phyloP scores from a whole-genome alignment of 2,888 invertebrate genomes.

The Campoplex nolae region DNA sequence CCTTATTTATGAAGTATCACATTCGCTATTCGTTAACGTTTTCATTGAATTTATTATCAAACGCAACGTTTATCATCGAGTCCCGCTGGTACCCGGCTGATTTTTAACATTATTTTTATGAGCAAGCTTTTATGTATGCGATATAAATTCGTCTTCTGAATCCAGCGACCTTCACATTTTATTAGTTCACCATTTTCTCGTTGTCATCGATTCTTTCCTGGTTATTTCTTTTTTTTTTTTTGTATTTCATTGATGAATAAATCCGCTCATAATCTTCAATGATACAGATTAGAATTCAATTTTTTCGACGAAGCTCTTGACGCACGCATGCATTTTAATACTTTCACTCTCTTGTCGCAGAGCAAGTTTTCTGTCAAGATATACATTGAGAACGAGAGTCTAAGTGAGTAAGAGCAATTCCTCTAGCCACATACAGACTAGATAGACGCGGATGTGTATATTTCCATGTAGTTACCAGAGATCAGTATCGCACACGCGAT shows the following conservation, averaged over 20 bases:
- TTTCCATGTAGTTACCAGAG: slow-evolving; percentile 31
- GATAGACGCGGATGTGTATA: slow-evolving; percentile 9
- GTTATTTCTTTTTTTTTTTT: not conserved
- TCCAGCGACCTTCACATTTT: not conserved
- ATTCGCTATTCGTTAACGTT: not conserved
- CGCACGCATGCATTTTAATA: slow-evolving; percentile 6
- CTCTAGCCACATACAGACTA: slow-evolving; percentile 4
- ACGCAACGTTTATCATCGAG: slow-evolving; percentile 16
- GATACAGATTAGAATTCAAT: not conserved
- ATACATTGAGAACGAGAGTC: not conserved
- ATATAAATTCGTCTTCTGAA: not conserved
- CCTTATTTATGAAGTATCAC: slow-evolving; percentile 9
- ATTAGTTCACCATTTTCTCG: not conserved
- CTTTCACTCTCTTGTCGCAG: slow-evolving; percentile 45
- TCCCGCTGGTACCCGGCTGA: not conserved
- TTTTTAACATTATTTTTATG: slow-evolving; percentile 13
- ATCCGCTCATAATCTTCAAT: not conserved
- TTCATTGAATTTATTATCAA: slow-evolving; percentile 11
- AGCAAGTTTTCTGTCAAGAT: not conserved
- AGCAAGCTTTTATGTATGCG: slow-evolving; percentile 17
- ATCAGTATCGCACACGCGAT: slow-evolving; percentile 67
- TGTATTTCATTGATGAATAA: not conserved
- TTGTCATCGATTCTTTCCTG: not conserved
- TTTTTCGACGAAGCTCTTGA: slow-evolving; percentile 34
- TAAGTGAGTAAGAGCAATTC: slow-evolving; percentile 1